A percentile compares a stretch with the other conserved stretches of the same genome.
Evolutionary conservation across 2,113 vertebrate species (phyloP).

Genomic region (Aptenodytes patagonicus): DNA sequence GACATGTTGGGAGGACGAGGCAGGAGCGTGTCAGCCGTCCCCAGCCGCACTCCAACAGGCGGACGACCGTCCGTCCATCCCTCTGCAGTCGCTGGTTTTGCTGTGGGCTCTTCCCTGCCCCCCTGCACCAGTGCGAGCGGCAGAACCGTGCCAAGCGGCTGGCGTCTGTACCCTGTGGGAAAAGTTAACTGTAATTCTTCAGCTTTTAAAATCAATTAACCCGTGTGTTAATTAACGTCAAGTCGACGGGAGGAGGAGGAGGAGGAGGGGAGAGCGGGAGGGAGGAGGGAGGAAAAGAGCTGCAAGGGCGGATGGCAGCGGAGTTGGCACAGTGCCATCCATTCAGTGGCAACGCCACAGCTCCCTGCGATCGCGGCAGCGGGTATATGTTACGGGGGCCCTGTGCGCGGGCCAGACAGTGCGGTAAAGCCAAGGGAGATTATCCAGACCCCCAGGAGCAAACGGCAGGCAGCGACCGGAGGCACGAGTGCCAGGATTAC

Average conservation of each 20-base stretch:
- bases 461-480: conserved; percentile 71
- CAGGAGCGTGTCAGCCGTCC: conserved; percentile 63
- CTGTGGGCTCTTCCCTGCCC: conserved; percentile 69
- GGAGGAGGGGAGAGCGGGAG: conserved; percentile 73
- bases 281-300: conserved; percentile 89
- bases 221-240: conserved; percentile 97
- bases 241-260: conserved; percentile 85
- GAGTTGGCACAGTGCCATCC: conserved; percentile 99
- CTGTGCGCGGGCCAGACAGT: conserved; percentile 76
- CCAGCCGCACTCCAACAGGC: conserved; percentile 75
- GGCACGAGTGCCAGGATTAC: conserved; percentile 79
- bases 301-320: conserved; percentile 96
- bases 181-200: conserved; percentile 87
- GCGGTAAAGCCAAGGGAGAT: conserved; percentile 70
- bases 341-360: conserved; percentile 96
- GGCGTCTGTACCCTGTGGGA: conserved; percentile 73
- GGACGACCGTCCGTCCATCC: conserved; percentile 52
- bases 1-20: conserved; percentile 58
- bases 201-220: conserved; percentile 98
- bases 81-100: conserved; percentile 46
- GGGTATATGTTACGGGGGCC: conserved; percentile 86
- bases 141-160: conserved; percentile 77
- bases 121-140: conserved; percentile 66
- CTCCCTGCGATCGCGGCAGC: conserved; percentile 83
- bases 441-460: conserved; percentile 77